phyloP scores from a whole-genome alignment of 1,140 invertebrate species.

The Magallana ariakensis region DNA sequence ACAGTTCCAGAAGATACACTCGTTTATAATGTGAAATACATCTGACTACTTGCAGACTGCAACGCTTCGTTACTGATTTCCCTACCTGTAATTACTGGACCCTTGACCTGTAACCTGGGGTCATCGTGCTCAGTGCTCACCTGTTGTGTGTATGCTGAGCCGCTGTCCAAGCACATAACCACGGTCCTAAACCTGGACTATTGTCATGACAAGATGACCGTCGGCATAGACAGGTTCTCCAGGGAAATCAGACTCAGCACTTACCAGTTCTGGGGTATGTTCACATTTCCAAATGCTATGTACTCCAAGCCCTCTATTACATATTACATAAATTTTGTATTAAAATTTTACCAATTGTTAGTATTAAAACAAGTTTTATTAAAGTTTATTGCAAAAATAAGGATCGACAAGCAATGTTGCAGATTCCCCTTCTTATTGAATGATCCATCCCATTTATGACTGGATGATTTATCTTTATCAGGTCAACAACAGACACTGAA shows the following conservation, averaged over 20 bases:
- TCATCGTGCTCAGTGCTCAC: conserved; percentile 6
- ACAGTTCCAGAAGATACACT: too few relatives aligned
- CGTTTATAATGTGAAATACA: too few relatives aligned
- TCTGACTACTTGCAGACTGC: background rate
- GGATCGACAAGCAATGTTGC: too few relatives aligned
- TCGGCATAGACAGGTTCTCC: conserved; percentile 8
- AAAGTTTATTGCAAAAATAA: too few relatives aligned
- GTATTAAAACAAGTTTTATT: too few relatives aligned
- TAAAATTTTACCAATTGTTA: too few relatives aligned
- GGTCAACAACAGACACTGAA: background rate
- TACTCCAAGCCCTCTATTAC: too few relatives aligned
- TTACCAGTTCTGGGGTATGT: conserved; percentile 19
- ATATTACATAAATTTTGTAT: too few relatives aligned
- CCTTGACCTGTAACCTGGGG: conserved; percentile 34
- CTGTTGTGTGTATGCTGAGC: conserved; percentile 16
- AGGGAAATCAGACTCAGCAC: background rate
- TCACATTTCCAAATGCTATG: too few relatives aligned
- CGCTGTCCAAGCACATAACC: background rate
- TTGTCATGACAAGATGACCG: conserved; percentile 6
- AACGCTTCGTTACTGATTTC: background rate
- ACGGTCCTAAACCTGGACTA: background rate
- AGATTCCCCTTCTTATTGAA: too few relatives aligned
- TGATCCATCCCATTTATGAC: too few relatives aligned
- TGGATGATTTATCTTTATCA: background rate
- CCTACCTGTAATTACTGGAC: conserved; percentile 10